phyloP scores from a whole-genome alignment of 2,113 vertebrate genomes.

The Chauna torquata region DNA sequence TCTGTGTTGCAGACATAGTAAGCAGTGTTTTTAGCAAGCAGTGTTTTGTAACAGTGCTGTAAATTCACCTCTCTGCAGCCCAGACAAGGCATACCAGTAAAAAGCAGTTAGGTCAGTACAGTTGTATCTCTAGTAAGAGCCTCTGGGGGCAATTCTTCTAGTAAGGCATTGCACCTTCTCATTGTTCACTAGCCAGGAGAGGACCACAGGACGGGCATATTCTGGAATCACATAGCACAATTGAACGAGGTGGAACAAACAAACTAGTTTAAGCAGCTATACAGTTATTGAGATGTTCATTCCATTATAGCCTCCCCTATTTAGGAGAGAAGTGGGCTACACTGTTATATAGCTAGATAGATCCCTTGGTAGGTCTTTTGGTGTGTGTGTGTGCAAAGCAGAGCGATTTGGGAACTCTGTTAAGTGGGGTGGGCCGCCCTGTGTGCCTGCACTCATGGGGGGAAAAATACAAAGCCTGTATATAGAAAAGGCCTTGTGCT shows the following conservation, averaged over 20 bases:
- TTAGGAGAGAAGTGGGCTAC: background rate
- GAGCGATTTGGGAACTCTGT: background rate
- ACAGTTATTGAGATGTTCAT: background rate
- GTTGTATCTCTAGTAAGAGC: background rate
- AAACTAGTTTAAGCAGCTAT: background rate
- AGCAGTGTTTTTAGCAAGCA: background rate
- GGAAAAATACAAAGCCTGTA: background rate
- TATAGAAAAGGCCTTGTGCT: background rate
- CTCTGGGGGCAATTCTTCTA: background rate
- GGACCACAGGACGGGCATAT: rapidly evolving
- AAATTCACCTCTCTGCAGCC: background rate
- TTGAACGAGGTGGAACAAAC: background rate
- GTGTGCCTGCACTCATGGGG: rapidly evolving
- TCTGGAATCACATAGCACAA: background rate
- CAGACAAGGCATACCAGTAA: background rate
- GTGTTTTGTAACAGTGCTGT: background rate
- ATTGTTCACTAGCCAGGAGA: background rate
- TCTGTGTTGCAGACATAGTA: background rate
- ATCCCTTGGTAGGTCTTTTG: background rate
- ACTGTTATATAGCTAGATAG: background rate
- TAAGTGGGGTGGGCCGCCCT: background rate
- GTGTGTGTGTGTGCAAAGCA: background rate
- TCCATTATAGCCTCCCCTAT: background rate
- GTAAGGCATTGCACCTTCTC: background rate
- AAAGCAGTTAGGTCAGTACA: background rate